phyloP scores from a whole-genome alignment of 2,888 invertebrate genomes.

The Ophion costatus region DNA sequence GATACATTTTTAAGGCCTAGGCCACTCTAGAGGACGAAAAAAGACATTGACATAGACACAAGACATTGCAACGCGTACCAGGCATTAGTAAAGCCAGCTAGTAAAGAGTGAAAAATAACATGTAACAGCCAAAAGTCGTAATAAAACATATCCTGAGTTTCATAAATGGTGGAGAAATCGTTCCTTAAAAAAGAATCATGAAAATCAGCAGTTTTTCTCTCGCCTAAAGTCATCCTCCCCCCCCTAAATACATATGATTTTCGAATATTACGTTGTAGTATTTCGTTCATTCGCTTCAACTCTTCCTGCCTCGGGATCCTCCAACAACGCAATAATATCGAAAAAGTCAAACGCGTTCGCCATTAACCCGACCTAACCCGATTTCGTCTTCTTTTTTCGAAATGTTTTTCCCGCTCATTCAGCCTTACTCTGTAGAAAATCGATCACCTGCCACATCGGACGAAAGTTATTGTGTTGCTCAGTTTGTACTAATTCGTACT shows the following conservation, averaged over 20 bases:
- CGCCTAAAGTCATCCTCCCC: too few relatives aligned
- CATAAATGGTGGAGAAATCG: too few relatives aligned
- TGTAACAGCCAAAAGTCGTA: too few relatives aligned
- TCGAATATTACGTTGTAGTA: neutral
- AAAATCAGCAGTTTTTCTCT: too few relatives aligned
- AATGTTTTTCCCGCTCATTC: constrained; percentile 35
- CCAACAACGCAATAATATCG: neutral
- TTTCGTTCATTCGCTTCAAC: neutral
- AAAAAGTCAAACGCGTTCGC: neutral
- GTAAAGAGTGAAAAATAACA: too few relatives aligned
- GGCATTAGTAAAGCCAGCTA: too few relatives aligned
- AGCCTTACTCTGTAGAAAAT: constrained; percentile 33
- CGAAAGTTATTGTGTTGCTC: constrained; percentile 66
- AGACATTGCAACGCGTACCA: too few relatives aligned
- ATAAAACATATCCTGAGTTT: too few relatives aligned
- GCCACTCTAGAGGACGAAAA: too few relatives aligned
- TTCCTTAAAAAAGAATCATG: too few relatives aligned
- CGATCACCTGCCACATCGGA: constrained; percentile 46
- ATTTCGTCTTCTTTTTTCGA: constrained; percentile 28
- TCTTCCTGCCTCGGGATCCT: neutral
- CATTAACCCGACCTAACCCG: neutral
- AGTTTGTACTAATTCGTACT: constrained; percentile 71
- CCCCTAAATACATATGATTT: neutral
- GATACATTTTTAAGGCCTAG: neutral
- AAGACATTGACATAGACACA: too few relatives aligned